Evolutionary conservation across 2,888 invertebrate species (phyloP).

Genomic region (Dysmachus trigonus): DNA sequence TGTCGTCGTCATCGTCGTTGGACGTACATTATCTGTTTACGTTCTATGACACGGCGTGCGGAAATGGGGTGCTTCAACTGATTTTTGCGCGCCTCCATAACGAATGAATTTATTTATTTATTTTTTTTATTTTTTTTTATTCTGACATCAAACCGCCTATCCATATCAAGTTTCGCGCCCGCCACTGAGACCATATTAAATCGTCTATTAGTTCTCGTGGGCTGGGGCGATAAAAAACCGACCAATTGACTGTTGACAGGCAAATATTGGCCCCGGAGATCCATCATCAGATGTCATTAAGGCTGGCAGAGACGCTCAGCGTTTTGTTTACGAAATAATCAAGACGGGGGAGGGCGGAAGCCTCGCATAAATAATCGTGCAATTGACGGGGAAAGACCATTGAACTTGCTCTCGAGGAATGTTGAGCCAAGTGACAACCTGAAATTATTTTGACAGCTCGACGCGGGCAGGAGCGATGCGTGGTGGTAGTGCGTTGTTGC

Average conservation of each 20-base stretch:
- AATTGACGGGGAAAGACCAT: slow-evolving; percentile 23
- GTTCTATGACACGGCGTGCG: slow-evolving; percentile 7
- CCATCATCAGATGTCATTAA: slow-evolving; percentile 48
- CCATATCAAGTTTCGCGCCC: slow-evolving; percentile 15
- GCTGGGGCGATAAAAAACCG: neutral
- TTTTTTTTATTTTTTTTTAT: neutral
- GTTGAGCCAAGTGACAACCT: neutral
- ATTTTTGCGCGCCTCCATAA: neutral
- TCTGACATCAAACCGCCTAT: slow-evolving; percentile 4
- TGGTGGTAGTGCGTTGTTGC: neutral
- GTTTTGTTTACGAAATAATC: slow-evolving; percentile 44
- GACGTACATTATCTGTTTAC: neutral
- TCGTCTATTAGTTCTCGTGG: slow-evolving; percentile 12
- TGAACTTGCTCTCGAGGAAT: slow-evolving; percentile 24
- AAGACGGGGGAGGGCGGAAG: neutral
- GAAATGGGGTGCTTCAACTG: neutral
- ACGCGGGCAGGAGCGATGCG: too few species aligned
- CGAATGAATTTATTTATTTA: neutral
- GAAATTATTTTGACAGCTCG: slow-evolving; percentile 34
- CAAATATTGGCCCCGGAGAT: slow-evolving; percentile 42
- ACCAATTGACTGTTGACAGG: slow-evolving; percentile 45
- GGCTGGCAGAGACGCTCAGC: slow-evolving; percentile 44
- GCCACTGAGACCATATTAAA: neutral
- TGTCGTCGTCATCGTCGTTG: too few species aligned
- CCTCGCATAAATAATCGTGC: slow-evolving; percentile 32